Percentiles rank a stretch among this genome's conserved stretches.
These are phyloP conservation scores for Bombus waltoni DNA, from an alignment of 1,140 invertebrate species.

Conservation along the genomic window DNA sequence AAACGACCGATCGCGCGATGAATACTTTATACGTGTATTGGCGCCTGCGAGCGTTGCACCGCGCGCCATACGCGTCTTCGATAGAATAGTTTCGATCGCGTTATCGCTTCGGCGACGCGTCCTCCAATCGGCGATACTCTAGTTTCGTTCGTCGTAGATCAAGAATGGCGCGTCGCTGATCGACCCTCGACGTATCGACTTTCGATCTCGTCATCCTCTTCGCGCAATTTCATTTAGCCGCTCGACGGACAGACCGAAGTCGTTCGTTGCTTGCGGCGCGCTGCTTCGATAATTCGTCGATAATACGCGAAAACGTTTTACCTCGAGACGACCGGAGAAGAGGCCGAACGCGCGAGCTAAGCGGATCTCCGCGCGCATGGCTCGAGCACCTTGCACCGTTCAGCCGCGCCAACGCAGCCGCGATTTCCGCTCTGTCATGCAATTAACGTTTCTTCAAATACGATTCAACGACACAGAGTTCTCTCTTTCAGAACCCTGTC, in stretches of 20 bases:
- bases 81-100: not conserved
- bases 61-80: not conserved
- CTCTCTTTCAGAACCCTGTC: not conserved
- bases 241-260: too few species aligned
- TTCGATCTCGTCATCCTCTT: not conserved
- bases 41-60: too few species aligned
- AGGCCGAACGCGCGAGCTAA: not conserved
- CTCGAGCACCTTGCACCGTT: not conserved
- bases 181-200: not conserved
- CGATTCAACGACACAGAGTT: not conserved
- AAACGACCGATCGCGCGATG: not conserved
- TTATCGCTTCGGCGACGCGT: too few species aligned
- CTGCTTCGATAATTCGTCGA: not conserved
- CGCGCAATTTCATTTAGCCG: not conserved
- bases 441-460: constrained; percentile 35
- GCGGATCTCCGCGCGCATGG: not conserved
- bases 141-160: not conserved
- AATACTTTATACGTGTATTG: not conserved
- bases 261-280: not conserved
- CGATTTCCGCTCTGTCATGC: constrained; percentile 33
- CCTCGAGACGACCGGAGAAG: too few species aligned
- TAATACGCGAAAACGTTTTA: not conserved
- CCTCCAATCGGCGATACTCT: not conserved
- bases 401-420: not conserved
- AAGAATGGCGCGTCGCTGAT: not conserved